A percentile compares a stretch with the other conserved stretches of the same genome.
Conservation (phyloP, 2,797 vertebrate species). For the Gouania willdenowi region DNA sequence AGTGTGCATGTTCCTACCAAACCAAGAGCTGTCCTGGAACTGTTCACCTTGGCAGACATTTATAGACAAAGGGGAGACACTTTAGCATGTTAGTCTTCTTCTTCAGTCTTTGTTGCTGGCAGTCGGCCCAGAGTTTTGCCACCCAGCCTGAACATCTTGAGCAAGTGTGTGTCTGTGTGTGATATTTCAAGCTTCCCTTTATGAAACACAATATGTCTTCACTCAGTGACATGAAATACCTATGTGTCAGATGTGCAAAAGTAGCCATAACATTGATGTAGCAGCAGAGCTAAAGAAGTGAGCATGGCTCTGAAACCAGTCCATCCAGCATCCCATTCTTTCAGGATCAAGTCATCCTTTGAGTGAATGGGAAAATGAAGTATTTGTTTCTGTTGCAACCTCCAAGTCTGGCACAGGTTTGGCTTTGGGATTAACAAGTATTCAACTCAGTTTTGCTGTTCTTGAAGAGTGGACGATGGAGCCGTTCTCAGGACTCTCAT, state of each 20-base stretch:
- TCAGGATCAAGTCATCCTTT: too few species aligned
- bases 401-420: too few species aligned
- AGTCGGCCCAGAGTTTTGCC: slow-evolving; percentile 29
- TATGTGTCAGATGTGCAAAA: slow-evolving; percentile 32
- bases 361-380: too few species aligned
- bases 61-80: slow-evolving; percentile 65
- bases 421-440: too few species aligned
- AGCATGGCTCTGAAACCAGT: slow-evolving; percentile 32
- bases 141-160: slow-evolving; percentile 49
- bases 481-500: too few species aligned
- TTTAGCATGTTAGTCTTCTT: slow-evolving; percentile 59
- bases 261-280: slow-evolving; percentile 34
- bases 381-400: too few species aligned
- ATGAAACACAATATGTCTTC: slow-evolving; percentile 32
- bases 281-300: too few species aligned
- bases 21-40: slow-evolving; percentile 47
- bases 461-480: too few species aligned
- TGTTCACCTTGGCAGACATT: slow-evolving; percentile 57
- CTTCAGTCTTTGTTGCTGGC: slow-evolving; percentile 48
- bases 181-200: slow-evolving; percentile 25
- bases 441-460: too few species aligned
- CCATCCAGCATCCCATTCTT: slow-evolving; percentile 21
- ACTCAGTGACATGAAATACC: slow-evolving; percentile 43
- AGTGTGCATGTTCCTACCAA: slow-evolving; percentile 57
- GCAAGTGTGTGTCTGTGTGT: slow-evolving; percentile 11